Base-by-base conservation (phyloP, 2,113 vertebrate genomes). In the Charadrius vociferus region DNA sequence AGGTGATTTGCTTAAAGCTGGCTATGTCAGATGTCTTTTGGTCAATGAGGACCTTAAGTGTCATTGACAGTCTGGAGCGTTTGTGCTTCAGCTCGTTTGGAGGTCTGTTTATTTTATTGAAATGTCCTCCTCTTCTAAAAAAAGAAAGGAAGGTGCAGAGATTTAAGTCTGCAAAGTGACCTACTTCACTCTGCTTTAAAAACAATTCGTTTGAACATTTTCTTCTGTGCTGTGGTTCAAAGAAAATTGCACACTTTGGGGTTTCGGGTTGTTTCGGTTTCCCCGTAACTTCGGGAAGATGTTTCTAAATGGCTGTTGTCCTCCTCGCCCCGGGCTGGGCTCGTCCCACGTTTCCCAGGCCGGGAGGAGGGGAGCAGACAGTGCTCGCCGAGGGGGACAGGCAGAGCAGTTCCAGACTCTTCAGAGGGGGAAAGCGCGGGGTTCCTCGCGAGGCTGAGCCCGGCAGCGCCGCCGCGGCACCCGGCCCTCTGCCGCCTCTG, bases 391-490 rank as follows among this genome's bases (percentile, higher is more conserved):
- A 18, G n/a, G 24, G 37, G 34, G 34, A 21, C 21, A 7, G 62
- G 22, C n/a, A 3, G 27, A 26, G 18, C 39, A 3, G 12, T 30
- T 17, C 16, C 37, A 4, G 39, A 4, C n/a, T 21, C 24, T 13
- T 45, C 14, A 3, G 24, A 10, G 41, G 32, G 43, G 4, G 30
- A 13, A 29, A 24, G 58, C 21, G 3, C 7, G 36, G 21, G 14
- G 12, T 19, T 32, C 26, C 5, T n/a, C 21, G 0, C 13, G 5
- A 7, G 3, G 13, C 3, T 24, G 6, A 4, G 4, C 3, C 24
- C 10, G 4, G 19, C 34, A 10, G 45, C 39, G 2, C 39, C 14
- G 32, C 32, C 3, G 41, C 32, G 12, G 30, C 41, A 5, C 34
- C 15, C 12, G 22, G 3, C 39, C 49, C 34, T 7, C 27, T 2